A percentile compares a stretch with the other conserved stretches of the same genome.
phyloP scores from a whole-genome alignment of 2,888 invertebrate species.

The Phytoseiulus persimilis region DNA sequence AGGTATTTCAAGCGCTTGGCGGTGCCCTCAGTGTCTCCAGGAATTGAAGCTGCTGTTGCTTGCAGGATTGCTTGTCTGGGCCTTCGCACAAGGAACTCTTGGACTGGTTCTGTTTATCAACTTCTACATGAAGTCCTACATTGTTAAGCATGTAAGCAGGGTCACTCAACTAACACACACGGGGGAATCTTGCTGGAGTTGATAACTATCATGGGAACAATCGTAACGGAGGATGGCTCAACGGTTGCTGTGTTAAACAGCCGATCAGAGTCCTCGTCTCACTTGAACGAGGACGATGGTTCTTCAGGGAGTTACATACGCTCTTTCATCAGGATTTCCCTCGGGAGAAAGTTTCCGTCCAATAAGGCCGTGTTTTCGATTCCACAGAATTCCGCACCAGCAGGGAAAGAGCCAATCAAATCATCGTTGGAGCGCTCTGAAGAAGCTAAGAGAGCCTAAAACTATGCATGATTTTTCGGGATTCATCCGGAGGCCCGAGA shows the following conservation, averaged over 20 bases:
- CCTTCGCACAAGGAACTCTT: conserved; percentile 21
- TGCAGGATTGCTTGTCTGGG: conserved; percentile 19
- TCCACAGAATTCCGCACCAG: background rate
- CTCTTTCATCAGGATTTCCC: no score
- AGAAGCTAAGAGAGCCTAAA: background rate
- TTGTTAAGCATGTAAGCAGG: background rate
- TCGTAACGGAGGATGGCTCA: no score
- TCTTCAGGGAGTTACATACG: no score
- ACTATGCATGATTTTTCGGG: background rate
- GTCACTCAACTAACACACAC: no score
- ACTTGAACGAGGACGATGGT: no score
- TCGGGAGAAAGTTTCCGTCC: background rate
- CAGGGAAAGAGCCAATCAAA: background rate
- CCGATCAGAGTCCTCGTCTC: no score
- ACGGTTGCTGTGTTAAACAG: no score
- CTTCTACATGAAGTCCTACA: conserved; percentile 21
- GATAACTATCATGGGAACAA: no score
- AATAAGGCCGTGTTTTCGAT: background rate
- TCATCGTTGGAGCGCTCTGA: background rate
- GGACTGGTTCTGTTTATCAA: conserved; percentile 27
- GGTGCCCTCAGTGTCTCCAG: background rate
- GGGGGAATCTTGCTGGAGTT: no score
- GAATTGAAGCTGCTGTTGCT: background rate
- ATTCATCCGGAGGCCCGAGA: background rate
- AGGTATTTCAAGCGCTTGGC: no score